Conservation (phyloP, 2,797 vertebrate species). For the Apogon talboti region DNA sequence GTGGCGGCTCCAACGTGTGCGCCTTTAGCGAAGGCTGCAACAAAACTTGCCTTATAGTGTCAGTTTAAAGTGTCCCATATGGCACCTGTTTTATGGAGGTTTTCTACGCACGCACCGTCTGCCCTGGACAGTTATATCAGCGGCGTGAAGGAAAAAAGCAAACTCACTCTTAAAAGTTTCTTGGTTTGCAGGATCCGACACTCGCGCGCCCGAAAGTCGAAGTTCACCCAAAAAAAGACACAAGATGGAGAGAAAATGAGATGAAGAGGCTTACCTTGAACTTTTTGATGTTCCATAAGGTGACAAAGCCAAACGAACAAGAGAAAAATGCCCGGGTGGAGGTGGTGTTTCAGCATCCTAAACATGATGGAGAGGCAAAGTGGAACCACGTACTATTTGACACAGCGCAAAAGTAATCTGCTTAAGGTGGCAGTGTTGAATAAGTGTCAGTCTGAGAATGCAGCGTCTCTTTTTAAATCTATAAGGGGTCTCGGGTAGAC, state of each 20-base stretch:
- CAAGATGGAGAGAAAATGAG: background rate
- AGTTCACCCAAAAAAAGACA: conserved; percentile 32
- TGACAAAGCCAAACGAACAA: conserved; percentile 92
- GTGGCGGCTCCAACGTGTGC: conserved; percentile 38
- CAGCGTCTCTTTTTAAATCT: conserved; percentile 99
- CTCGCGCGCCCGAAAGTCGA: conserved; percentile 44
- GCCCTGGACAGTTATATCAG: conserved; percentile 43
- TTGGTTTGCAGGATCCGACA: conserved; percentile 29
- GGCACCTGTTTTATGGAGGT: conserved; percentile 77
- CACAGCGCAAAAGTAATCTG: conserved; percentile 85
- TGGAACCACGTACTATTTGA: conserved; percentile 78
- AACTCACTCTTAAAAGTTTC: conserved; percentile 71
- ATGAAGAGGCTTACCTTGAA: conserved; percentile 90
- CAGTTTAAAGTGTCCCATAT: conserved; percentile 66
- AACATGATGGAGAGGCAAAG: conserved; percentile 85
- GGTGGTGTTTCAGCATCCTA: conserved; percentile 92
- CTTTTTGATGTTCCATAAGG: conserved; percentile 95
- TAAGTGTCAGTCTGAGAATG: conserved; percentile 97
- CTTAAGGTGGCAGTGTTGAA: conserved; percentile 94
- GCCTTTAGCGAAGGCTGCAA: conserved; percentile 49
- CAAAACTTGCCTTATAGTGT: conserved; percentile 67
- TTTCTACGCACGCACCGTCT: conserved; percentile 52
- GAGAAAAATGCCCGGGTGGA: conserved; percentile 90
- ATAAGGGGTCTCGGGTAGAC: conserved; percentile 95
- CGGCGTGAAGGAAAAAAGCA: conserved; percentile 4